These are phyloP conservation scores for Trachelus stipa DNA, from an alignment of 2,888 invertebrate genomes.

Conservation along the genomic window DNA sequence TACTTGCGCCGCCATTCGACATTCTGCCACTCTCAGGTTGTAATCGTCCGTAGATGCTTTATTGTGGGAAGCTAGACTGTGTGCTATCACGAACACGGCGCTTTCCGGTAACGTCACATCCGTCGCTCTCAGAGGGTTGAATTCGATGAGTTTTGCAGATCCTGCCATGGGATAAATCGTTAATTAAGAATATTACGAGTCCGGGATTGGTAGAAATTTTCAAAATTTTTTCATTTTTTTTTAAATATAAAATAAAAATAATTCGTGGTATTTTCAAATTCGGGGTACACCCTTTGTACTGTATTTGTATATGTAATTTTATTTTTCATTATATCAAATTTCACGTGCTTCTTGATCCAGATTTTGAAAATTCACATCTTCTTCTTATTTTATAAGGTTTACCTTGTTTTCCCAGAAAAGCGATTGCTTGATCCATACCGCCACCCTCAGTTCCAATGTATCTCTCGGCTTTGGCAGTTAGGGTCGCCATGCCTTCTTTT, in stretches of 20 bases:
- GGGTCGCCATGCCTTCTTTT: constrained; percentile 79
- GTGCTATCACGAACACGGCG: constrained; percentile 92
- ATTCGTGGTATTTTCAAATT: too few species aligned
- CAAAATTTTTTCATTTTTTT: too few species aligned
- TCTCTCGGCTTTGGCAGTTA: constrained; percentile 91
- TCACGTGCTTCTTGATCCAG: too few species aligned
- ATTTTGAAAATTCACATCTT: too few species aligned
- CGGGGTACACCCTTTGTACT: too few species aligned
- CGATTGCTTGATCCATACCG: constrained; percentile 99
- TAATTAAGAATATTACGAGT: not conserved
- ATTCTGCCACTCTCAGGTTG: constrained; percentile 95
- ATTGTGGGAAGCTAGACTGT: constrained; percentile 88
- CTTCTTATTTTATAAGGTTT: constrained; percentile 11
- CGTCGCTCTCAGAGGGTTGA: constrained; percentile 84
- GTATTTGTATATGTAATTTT: too few species aligned
- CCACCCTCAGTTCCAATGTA: constrained; percentile 98
- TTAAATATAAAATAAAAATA: too few species aligned
- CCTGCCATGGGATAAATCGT: constrained; percentile 67
- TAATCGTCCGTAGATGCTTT: constrained; percentile 94
- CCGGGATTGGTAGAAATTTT: not conserved
- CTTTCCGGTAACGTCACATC: constrained; percentile 85
- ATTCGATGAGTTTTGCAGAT: constrained; percentile 92
- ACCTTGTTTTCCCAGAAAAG: constrained; percentile 87
- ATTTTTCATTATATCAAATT: too few species aligned
- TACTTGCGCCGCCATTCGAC: constrained; percentile 89